phyloP scores from a whole-genome alignment of 2,888 invertebrate species.

The Synergus japonicus region DNA sequence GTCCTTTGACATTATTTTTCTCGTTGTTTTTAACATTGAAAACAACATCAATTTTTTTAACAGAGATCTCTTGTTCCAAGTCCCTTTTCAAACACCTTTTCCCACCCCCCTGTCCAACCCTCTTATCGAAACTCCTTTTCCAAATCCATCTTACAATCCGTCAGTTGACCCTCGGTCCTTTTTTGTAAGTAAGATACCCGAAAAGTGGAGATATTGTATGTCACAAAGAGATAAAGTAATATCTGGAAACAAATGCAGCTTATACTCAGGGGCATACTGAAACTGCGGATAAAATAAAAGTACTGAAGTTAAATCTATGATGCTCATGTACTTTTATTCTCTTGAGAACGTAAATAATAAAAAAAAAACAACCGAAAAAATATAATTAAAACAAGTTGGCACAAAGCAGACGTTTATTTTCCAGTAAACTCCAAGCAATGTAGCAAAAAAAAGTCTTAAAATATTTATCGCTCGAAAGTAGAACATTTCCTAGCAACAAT shows the following conservation, averaged over 20 bases:
- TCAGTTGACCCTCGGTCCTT: no score
- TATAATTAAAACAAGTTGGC: constrained; percentile 30
- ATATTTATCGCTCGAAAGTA: not conserved
- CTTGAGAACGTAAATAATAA: constrained; percentile 28
- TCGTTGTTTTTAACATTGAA: no score
- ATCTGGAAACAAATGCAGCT: constrained; percentile 6
- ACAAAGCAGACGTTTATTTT: constrained; percentile 25
- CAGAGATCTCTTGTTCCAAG: no score
- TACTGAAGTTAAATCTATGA: constrained; percentile 28
- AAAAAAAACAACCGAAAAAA: not conserved
- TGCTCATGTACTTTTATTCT: constrained; percentile 25
- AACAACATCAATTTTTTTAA: no score
- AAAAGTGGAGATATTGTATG: not conserved
- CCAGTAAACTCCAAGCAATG: not conserved
- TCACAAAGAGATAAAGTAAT: constrained; percentile 1
- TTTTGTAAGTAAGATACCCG: not conserved
- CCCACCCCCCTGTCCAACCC: no score
- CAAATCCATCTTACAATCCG: no score
- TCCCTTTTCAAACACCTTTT: no score
- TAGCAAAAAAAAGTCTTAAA: constrained; percentile 6
- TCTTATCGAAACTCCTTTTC: no score
- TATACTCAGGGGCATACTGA: not conserved
- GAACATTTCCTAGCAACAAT: not conserved
- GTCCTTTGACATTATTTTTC: no score
- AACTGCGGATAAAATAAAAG: constrained; percentile 8